Conservation (phyloP, 37 sponge, comb jelly and placozoan genomes). For the Spongia lamella region DNA sequence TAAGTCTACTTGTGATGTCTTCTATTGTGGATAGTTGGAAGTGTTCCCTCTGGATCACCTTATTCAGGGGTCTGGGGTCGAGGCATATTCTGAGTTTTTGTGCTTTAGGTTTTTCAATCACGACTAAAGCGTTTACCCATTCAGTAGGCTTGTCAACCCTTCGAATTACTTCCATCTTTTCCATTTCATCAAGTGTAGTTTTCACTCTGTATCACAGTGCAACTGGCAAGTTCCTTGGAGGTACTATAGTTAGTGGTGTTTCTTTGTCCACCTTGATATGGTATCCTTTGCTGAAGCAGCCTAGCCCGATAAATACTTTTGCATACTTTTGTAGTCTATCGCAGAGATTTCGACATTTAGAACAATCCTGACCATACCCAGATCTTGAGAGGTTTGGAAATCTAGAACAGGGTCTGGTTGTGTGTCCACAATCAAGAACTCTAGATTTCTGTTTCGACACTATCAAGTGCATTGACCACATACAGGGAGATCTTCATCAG, state of each 20-base stretch:
- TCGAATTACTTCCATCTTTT: too few species aligned
- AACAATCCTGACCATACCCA: background rate
- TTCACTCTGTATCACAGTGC: too few species aligned
- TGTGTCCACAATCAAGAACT: background rate
- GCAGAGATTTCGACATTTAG: too few species aligned
- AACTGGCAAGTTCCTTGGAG: too few species aligned
- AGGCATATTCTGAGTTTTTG: constrained; percentile 16
- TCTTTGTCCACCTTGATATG: too few species aligned
- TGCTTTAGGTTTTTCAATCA: constrained; percentile 5
- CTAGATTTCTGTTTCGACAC: background rate
- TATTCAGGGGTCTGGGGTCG: constrained; percentile 14
- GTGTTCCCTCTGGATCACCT: constrained; percentile 5
- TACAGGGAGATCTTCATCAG: background rate
- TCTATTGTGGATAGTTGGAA: constrained; percentile 17
- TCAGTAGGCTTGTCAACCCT: too few species aligned
- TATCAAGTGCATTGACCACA: background rate
- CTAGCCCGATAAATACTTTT: too few species aligned
- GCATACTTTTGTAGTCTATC: too few species aligned
- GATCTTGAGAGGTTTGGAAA: constrained; percentile 1
- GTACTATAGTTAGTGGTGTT: too few species aligned
- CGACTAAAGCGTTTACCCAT: constrained; percentile 6
- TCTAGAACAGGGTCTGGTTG: background rate
- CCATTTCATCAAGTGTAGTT: too few species aligned
- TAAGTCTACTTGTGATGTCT: background rate
- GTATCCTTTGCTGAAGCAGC: too few species aligned